Evolutionary conservation across 2,113 vertebrate species (phyloP).

Genomic region (Rhinopomastus cyanomelas): DNA sequence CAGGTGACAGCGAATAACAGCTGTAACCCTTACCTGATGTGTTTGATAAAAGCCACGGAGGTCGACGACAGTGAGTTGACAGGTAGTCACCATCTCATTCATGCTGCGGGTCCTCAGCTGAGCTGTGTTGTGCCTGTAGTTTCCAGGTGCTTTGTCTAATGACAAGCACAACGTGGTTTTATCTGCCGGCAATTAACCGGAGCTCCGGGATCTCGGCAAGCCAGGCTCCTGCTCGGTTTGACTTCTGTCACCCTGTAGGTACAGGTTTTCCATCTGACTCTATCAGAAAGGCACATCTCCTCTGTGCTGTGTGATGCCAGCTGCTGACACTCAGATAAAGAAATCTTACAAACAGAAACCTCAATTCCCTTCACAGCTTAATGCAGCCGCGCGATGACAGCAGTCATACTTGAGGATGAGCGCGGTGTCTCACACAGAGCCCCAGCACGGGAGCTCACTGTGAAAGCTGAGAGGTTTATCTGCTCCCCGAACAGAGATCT

Average conservation of each 20-base stretch:
- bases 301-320: neutral
- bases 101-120: neutral
- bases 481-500: neutral
- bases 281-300: neutral
- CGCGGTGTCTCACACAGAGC: neutral
- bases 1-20: slow-evolving; percentile 61
- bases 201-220: neutral
- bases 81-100: slow-evolving; percentile 68
- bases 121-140: neutral
- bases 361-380: neutral
- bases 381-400: neutral
- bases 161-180: neutral
- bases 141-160: neutral
- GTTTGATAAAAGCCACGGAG: slow-evolving; percentile 69
- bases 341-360: neutral
- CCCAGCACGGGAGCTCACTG: neutral
- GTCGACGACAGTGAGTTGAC: slow-evolving; percentile 46
- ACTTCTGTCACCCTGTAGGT: neutral
- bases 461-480: neutral
- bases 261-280: neutral
- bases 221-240: neutral
- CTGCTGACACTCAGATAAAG: slow-evolving; percentile 6
- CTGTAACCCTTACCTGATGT: slow-evolving; percentile 70
- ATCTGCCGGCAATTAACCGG: slow-evolving; percentile 1
- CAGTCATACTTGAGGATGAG: slow-evolving; percentile 19